These are phyloP conservation scores for Urocitellus parryii DNA, from an alignment of 2,113 vertebrate species.

Conservation along the genomic window DNA sequence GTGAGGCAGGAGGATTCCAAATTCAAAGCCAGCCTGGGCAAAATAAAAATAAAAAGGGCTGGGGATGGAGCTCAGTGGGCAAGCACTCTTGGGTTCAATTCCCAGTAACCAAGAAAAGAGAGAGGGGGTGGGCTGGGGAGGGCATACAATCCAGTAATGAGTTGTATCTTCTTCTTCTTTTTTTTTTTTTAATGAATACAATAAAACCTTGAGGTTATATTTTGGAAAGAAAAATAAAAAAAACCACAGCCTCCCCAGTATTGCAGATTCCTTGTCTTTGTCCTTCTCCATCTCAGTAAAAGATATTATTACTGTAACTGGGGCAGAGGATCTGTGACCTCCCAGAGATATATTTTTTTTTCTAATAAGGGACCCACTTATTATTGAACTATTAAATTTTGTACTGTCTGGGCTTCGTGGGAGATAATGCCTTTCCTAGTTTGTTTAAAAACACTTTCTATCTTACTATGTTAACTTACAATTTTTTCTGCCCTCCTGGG, in stretches of 20 bases:
- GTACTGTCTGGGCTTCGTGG: neutral
- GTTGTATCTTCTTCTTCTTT: neutral
- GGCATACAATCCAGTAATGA: too few species aligned
- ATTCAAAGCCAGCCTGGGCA: too few species aligned
- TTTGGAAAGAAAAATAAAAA: neutral
- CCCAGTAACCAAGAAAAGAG: too few species aligned
- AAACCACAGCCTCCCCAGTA: neutral
- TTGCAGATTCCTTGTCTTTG: neutral
- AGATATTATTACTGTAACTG: neutral
- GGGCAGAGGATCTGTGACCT: neutral
- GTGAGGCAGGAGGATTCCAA: too few species aligned
- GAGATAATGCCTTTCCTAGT: neutral
- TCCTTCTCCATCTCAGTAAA: neutral
- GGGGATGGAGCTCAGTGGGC: too few species aligned
- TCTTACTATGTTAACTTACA: neutral
- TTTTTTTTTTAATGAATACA: neutral
- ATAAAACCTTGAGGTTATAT: slow-evolving; percentile 9
- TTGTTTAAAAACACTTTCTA: neutral
- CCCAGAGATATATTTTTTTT: neutral
- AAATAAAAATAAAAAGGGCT: too few species aligned
- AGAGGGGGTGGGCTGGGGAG: fast-evolving
- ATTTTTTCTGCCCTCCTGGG: neutral
- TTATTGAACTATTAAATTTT: neutral
- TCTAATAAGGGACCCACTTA: neutral
- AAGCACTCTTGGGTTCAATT: too few species aligned